Evolutionary conservation across 1,140 invertebrate species (phyloP).

Genomic region (Pentalonia nigronervosa): DNA sequence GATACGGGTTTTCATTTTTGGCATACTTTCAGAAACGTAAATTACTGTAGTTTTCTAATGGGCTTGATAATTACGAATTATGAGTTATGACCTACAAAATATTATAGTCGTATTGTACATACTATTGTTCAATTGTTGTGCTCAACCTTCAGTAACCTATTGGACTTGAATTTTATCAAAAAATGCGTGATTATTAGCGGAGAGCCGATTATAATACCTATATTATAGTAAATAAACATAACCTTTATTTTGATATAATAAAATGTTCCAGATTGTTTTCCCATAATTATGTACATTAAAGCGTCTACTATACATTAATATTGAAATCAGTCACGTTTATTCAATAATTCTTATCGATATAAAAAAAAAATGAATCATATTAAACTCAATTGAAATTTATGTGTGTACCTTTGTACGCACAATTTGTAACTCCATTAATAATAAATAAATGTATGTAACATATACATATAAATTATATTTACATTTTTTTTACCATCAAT

Average conservation of each 20-base stretch:
- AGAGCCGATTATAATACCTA: not conserved
- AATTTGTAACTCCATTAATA: not conserved
- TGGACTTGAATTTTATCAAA: not conserved
- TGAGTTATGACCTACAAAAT: constrained; percentile 24
- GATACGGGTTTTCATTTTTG: not conserved
- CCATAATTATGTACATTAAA: not conserved
- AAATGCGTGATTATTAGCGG: not conserved
- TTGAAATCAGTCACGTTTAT: not conserved
- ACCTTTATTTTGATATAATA: not conserved
- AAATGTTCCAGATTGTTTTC: not conserved
- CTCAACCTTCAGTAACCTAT: not conserved
- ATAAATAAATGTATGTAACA: not conserved
- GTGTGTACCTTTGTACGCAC: not conserved
- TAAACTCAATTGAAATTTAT: not conserved
- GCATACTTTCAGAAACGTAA: not conserved
- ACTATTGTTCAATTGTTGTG: not conserved
- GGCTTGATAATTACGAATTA: not conserved
- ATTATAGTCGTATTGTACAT: not conserved
- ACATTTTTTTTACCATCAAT: not conserved
- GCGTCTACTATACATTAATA: not conserved
- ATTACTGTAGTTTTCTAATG: not conserved
- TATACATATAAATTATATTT: not conserved
- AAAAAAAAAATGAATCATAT: not conserved
- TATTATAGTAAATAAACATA: not conserved
- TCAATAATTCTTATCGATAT: not conserved